phyloP scores from a whole-genome alignment of 2,888 invertebrate species.

The Macroteleia sp. region DNA sequence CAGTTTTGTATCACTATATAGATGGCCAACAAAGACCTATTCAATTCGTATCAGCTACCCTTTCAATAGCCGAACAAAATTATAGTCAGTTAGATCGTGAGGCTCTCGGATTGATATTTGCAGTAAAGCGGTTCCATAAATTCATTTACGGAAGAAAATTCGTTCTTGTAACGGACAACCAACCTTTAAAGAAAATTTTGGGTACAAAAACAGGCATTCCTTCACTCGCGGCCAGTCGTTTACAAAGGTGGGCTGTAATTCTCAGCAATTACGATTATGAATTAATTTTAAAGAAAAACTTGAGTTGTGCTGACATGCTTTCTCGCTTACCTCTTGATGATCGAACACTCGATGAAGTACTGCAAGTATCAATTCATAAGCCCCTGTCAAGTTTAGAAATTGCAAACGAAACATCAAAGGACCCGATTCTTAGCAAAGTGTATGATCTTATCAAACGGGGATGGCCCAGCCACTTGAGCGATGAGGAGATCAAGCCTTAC shows the following conservation, averaged over 20 bases:
- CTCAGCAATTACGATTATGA: slow-evolving; percentile 61
- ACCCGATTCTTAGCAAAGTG: no score
- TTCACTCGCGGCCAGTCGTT: slow-evolving; percentile 61
- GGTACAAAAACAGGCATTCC: slow-evolving; percentile 58
- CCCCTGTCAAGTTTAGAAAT: no score
- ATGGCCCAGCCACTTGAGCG: no score
- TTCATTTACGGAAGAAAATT: slow-evolving; percentile 66
- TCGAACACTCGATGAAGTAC: no score
- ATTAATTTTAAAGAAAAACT: slow-evolving; percentile 8
- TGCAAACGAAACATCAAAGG: no score
- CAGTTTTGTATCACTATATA: slow-evolving; percentile 66
- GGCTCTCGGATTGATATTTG: slow-evolving; percentile 69
- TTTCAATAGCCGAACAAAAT: slow-evolving; percentile 63
- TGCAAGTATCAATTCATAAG: no score
- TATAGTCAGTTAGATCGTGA: slow-evolving; percentile 71
- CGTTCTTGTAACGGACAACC: slow-evolving; percentile 36
- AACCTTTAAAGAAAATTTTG: slow-evolving; percentile 64
- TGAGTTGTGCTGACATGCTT: slow-evolving; percentile 41
- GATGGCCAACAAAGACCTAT: slow-evolving; percentile 62
- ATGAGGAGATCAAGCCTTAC: slow-evolving; percentile 13
- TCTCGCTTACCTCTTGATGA: slow-evolving; percentile 18
- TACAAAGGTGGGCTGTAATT: slow-evolving; percentile 64
- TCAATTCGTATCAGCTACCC: slow-evolving; percentile 61
- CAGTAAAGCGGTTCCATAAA: slow-evolving; percentile 68
- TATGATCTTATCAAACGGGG: no score